Percentiles rank a stretch among this genome's conserved stretches.
Conservation (phyloP, 1,140 invertebrate species). For the Hydropsyche tenuis region DNA sequence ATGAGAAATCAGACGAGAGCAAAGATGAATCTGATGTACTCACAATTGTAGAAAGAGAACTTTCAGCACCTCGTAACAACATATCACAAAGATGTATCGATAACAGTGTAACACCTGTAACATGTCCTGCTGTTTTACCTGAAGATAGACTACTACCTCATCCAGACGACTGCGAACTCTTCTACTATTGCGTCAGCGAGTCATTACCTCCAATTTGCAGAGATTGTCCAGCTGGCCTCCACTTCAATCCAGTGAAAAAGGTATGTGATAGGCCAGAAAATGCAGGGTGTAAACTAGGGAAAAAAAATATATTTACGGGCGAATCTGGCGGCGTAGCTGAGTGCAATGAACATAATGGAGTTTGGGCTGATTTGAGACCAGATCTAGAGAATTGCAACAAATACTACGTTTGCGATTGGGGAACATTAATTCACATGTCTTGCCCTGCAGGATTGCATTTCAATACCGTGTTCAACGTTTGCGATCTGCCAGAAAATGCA, state of each 20-base stretch:
- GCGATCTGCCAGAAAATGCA: constrained; percentile 30
- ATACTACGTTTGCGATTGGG: constrained; percentile 66
- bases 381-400: constrained; percentile 63
- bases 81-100: constrained; percentile 45
- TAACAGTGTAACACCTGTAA: constrained; percentile 42
- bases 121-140: constrained; percentile 21
- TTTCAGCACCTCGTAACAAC: constrained; percentile 21
- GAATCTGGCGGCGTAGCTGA: not conserved
- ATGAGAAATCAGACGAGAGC: not conserved
- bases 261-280: constrained; percentile 54
- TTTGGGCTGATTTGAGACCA: constrained; percentile 49
- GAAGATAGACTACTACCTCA: constrained; percentile 49
- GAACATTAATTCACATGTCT: constrained; percentile 56
- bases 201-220: constrained; percentile 49
- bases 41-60: constrained; percentile 5
- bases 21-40: too few species aligned
- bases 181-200: constrained; percentile 50
- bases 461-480: constrained; percentile 22
- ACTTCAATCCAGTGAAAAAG: constrained; percentile 53
- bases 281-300: constrained; percentile 38
- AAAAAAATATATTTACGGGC: not conserved
- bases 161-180: constrained; percentile 52
- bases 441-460: constrained; percentile 62
- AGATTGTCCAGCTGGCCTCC: constrained; percentile 53
- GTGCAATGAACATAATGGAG: not conserved